Conservation (phyloP, 2,797 vertebrate species). For the Chiloscyllium punctatum region DNA sequence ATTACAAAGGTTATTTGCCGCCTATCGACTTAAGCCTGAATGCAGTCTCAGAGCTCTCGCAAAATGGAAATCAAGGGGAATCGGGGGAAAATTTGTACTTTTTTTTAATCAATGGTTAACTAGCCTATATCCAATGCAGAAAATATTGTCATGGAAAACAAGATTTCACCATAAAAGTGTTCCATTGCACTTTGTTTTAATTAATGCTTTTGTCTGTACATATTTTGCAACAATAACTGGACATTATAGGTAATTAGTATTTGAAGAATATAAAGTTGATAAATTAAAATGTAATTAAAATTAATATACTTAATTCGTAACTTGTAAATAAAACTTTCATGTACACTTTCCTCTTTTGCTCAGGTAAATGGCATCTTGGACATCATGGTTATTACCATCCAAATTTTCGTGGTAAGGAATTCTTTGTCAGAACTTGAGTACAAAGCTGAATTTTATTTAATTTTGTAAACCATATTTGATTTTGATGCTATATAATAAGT, state of each 20-base stretch:
- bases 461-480: neutral
- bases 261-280: neutral
- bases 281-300: neutral
- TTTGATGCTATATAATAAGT: neutral
- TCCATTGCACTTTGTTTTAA: neutral
- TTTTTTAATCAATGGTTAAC: neutral
- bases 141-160: neutral
- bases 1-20: too few relatives aligned
- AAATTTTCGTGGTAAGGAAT: constrained; percentile 70
- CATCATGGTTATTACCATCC: constrained; percentile 74
- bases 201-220: neutral
- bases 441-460: neutral
- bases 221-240: neutral
- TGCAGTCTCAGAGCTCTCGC: too few relatives aligned
- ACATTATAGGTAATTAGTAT: neutral
- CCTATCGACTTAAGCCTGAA: too few relatives aligned
- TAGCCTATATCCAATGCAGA: neutral
- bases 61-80: too few relatives aligned
- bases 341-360: constrained; percentile 41
- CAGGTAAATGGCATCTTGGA: constrained; percentile 96
- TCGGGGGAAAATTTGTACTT: neutral
- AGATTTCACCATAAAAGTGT: neutral
- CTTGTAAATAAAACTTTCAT: neutral
- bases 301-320: neutral
- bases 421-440: neutral